Percentiles rank a stretch among this genome's conserved stretches.
These are phyloP conservation scores for Sialis fuliginosa DNA, from an alignment of 2,888 invertebrate species.

Conservation along the genomic window DNA sequence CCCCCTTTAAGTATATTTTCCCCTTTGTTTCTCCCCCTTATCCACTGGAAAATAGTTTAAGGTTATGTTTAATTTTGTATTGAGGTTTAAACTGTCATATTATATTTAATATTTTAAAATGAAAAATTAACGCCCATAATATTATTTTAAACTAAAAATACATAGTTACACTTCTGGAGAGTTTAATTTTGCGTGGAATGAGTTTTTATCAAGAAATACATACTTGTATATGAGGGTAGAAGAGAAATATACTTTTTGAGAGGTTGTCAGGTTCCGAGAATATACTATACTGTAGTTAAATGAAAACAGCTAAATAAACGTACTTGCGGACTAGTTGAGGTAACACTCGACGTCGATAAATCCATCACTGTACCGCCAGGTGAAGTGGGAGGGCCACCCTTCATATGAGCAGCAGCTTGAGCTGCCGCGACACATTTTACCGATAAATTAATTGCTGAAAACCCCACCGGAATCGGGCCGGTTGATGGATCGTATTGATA, in stretches of 20 bases:
- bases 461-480: conserved; percentile 53
- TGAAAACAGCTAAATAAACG: conserved; percentile 6
- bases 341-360: conserved; percentile 71
- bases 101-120: too few relatives aligned
- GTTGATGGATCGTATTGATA: conserved; percentile 64
- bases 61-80: too few relatives aligned
- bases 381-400: conserved; percentile 47
- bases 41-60: too few relatives aligned
- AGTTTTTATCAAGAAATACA: too few relatives aligned
- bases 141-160: background rate
- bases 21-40: too few relatives aligned
- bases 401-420: conserved; percentile 39
- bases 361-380: conserved; percentile 69
- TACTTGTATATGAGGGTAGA: too few relatives aligned
- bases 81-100: too few relatives aligned
- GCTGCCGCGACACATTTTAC: conserved; percentile 69
- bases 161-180: background rate
- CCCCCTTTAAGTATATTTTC: too few relatives aligned
- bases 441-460: conserved; percentile 67
- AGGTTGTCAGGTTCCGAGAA: too few relatives aligned
- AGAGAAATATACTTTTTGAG: too few relatives aligned
- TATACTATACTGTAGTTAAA: too few relatives aligned
- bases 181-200: background rate
- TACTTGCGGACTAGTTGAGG: conserved; percentile 71
- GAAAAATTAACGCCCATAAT: background rate